Percentiles rank a stretch among this genome's conserved stretches.
phyloP scores from a whole-genome alignment of 2,797 vertebrate genomes.

The Okamejei kenojei region DNA sequence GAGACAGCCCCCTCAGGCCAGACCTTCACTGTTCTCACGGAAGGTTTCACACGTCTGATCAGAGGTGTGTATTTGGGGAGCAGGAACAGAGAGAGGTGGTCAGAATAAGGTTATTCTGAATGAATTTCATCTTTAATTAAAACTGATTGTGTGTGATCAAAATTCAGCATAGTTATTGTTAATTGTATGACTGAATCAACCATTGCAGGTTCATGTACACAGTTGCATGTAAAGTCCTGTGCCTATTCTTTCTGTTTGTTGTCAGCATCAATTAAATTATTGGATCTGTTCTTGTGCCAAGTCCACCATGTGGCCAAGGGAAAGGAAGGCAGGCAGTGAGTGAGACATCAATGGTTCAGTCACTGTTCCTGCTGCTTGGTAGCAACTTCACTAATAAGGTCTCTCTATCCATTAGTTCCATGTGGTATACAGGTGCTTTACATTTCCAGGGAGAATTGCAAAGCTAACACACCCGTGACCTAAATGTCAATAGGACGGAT shows the following conservation, averaged over 20 bases:
- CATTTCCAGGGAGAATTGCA: not conserved
- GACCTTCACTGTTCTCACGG: no score
- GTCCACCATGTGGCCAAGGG: not conserved
- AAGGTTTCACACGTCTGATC: no score
- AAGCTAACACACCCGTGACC: not conserved
- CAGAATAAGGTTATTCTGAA: not conserved
- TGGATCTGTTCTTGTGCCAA: not conserved
- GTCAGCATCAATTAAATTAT: not conserved
- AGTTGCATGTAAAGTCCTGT: not conserved
- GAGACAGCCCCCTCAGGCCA: no score
- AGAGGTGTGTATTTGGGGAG: no score
- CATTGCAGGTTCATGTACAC: not conserved
- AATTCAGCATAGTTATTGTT: not conserved
- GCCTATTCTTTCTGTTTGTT: not conserved
- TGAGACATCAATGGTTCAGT: not conserved
- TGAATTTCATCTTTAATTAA: conserved; percentile 23
- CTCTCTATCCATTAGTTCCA: not conserved
- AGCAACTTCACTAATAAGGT: not conserved
- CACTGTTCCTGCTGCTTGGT: not conserved
- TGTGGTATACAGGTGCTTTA: not conserved
- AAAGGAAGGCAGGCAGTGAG: not conserved
- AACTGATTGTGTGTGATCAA: not conserved
- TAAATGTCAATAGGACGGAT: not conserved
- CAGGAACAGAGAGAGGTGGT: no score
- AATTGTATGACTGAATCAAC: not conserved